Evolutionary conservation across 2,888 invertebrate species (phyloP).

Genomic region (Drosophila percnosoma): DNA sequence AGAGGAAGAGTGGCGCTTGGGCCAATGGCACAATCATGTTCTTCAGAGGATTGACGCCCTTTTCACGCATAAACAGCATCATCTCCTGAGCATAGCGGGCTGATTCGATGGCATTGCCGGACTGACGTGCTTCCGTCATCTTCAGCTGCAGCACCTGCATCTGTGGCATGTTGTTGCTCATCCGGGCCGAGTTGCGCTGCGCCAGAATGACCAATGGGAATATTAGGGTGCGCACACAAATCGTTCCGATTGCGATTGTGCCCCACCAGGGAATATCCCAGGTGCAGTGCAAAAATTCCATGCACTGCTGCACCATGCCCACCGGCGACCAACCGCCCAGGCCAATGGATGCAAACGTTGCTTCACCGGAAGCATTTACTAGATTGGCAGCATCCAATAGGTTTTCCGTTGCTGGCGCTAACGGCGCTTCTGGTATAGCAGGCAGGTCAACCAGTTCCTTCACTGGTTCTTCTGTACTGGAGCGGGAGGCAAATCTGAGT

Average conservation of each 20-base stretch:
- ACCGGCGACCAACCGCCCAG: constrained; percentile 93
- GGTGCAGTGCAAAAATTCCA: constrained; percentile 94
- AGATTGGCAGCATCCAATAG: constrained; percentile 13
- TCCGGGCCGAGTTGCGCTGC: constrained; percentile 92
- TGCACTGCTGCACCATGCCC: constrained; percentile 91
- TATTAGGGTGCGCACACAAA: constrained; percentile 90
- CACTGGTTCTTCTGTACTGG: constrained; percentile 39
- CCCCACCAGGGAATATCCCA: constrained; percentile 97
- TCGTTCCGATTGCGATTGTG: constrained; percentile 92
- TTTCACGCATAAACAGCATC: constrained; percentile 92
- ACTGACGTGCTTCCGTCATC: constrained; percentile 93
- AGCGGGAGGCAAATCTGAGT: constrained; percentile 75
- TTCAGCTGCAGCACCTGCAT: constrained; percentile 92
- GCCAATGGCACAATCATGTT: constrained; percentile 91
- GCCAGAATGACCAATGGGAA: constrained; percentile 94
- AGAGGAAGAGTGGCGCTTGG: constrained; percentile 96
- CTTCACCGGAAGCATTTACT: constrained; percentile 87
- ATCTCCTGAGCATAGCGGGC: constrained; percentile 91
- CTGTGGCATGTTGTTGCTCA: constrained; percentile 95
- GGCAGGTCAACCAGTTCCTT: constrained; percentile 67
- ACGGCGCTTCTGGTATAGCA: constrained; percentile 80
- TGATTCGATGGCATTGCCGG: constrained; percentile 92
- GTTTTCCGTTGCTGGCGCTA: constrained; percentile 48
- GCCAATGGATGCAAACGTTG: constrained; percentile 92
- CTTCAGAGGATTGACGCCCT: constrained; percentile 92